Evolutionary conservation across 2,888 invertebrate species (phyloP).

Genomic region (Odontomyia ornata): DNA sequence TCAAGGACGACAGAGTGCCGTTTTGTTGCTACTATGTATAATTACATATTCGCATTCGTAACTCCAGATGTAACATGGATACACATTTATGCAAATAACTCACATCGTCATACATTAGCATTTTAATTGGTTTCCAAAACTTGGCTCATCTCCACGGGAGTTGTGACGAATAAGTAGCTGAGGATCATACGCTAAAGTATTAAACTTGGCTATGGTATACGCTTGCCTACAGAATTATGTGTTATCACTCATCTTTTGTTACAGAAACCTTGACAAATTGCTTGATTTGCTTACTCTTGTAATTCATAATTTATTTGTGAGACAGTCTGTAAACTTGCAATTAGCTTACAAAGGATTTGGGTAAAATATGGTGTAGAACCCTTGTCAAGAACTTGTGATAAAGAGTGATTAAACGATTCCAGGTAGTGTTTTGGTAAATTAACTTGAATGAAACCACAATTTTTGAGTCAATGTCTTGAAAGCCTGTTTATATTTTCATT

Average conservation of each 20-base stretch:
- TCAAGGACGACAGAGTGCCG: not conserved
- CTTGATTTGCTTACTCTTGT: not conserved
- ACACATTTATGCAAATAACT: constrained; percentile 11
- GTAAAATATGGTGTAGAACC: too few species aligned
- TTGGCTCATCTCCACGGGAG: not conserved
- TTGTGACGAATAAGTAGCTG: not conserved
- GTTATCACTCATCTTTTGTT: not conserved
- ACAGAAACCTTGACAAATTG: constrained; percentile 5
- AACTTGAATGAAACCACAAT: too few species aligned
- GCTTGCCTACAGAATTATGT: not conserved
- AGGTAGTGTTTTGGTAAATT: too few species aligned
- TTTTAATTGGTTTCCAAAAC: constrained; percentile 24
- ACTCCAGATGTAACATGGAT: not conserved
- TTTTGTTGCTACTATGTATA: not conserved
- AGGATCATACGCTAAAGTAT: not conserved
- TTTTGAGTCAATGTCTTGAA: too few species aligned
- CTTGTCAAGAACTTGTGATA: too few species aligned
- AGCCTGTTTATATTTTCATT: too few species aligned
- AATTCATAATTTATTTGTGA: not conserved
- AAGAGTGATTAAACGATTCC: too few species aligned
- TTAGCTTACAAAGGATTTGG: too few species aligned
- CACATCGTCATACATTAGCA: constrained; percentile 9
- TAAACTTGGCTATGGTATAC: not conserved
- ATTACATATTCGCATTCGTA: not conserved
- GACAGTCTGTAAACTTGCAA: too few species aligned